Evolutionary conservation across 2,888 invertebrate species (phyloP).

Genomic region (Sinodicranocentrus sp.): DNA sequence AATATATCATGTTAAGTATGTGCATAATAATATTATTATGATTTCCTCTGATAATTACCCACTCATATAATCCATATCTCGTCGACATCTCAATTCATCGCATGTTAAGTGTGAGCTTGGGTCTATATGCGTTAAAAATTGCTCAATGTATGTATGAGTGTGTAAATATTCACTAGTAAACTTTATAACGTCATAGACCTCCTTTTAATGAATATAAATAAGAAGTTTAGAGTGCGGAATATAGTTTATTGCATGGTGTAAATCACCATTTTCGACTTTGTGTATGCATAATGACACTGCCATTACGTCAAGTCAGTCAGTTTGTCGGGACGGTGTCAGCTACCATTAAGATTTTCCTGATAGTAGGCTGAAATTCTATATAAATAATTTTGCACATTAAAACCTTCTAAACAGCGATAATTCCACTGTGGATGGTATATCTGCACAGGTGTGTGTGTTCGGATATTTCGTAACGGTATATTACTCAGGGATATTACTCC

Average conservation of each 20-base stretch:
- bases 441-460: too few relatives aligned
- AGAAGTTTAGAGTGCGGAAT: too few relatives aligned
- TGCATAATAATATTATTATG: constrained; percentile 46
- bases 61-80: neutral
- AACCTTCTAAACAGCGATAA: too few relatives aligned
- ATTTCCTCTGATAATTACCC: constrained; percentile 51
- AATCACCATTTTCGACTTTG: constrained; percentile 28
- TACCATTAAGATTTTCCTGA: constrained; percentile 11
- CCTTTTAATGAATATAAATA: neutral
- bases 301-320: neutral
- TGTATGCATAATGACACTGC: constrained; percentile 10
- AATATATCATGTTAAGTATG: constrained; percentile 26
- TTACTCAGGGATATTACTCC: too few relatives aligned
- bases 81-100: constrained; percentile 43
- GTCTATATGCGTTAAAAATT: constrained; percentile 22
- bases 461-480: too few relatives aligned
- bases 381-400: too few relatives aligned
- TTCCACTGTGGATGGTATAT: too few relatives aligned
- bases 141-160: too few relatives aligned
- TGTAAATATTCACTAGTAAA: too few relatives aligned
- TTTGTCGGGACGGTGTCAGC: constrained; percentile 2
- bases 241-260: constrained; percentile 26
- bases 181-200: too few relatives aligned
- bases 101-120: constrained; percentile 4
- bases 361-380: neutral